phyloP scores from a whole-genome alignment of 2,888 invertebrate genomes.

The Formica aserva region DNA sequence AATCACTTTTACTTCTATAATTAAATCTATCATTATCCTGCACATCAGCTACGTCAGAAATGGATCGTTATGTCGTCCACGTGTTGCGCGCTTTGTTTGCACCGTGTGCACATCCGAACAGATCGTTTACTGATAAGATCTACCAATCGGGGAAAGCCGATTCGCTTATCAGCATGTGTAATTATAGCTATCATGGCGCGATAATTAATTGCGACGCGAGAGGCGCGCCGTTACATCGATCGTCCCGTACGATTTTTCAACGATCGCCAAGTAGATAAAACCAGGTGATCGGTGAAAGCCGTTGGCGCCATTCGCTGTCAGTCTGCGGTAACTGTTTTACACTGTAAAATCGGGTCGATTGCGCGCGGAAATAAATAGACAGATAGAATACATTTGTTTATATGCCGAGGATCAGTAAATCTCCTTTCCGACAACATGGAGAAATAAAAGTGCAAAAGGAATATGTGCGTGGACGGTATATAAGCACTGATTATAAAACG shows the following conservation, averaged over 20 bases:
- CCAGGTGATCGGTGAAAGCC: constrained; percentile 27
- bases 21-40: constrained; percentile 31
- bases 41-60: not conserved
- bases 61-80: constrained; percentile 10
- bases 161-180: constrained; percentile 32
- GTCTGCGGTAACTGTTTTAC: not conserved
- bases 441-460: not conserved
- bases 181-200: constrained; percentile 28
- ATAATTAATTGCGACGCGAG: constrained; percentile 42
- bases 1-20: constrained; percentile 36
- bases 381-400: constrained; percentile 11
- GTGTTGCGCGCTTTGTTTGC: constrained; percentile 26
- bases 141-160: constrained; percentile 15
- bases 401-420: not conserved
- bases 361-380: constrained; percentile 9
- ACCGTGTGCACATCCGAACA: not conserved
- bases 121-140: constrained; percentile 31
- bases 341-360: constrained; percentile 51
- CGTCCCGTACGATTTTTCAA: not conserved
- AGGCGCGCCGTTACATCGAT: constrained; percentile 15
- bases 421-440: too few relatives aligned
- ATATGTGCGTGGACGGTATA: not conserved
- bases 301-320: constrained; percentile 53
- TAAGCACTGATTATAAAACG: not conserved
- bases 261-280: not conserved